Base-by-base conservation (phyloP, 2,797 vertebrate genomes). In the Anguilla marmorata region DNA sequence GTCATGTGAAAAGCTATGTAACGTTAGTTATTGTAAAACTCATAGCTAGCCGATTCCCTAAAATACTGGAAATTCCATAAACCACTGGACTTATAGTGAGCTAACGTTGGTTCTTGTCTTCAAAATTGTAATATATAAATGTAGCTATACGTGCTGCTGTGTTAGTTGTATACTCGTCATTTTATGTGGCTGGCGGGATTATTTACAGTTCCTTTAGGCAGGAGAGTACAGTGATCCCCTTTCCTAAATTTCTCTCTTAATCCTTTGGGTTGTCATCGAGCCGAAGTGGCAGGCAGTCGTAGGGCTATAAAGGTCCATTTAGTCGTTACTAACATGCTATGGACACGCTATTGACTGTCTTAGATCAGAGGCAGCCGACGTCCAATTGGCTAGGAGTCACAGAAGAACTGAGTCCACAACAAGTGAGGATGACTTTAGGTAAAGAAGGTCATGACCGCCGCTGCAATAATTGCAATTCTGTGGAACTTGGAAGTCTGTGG, bases 381-480 rank as follows among this genome's bases (percentile, higher is more conserved):
- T 96, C 91, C 96, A 90, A 94, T 93, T 93, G 93, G 85, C 95
- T 84, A 96, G 96, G 95, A 96, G 92, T 93, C 94, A 95, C 92
- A 93, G 93, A 91, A 94, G 96, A 92, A 91, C 96, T 91, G 96
- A 96, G 92, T 97, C 96, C 88, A 96, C 96, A 86, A 93, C 95
- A 89, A 96, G 95, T 94, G 95, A 95, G 92, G 96, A 96, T 83
- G 96, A 97, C 93, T 95, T 96, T 96, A 97, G 96, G 96, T 97
- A 96, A 96, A 94, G 27, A 91, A 37, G 58, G 24, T 89, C 92
- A 19, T n/a, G 30, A 56, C 88, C 86, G 11, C 41, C 90, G 27
- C n/a, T 86, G 91, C 88, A 87, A 86, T 93, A 90, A 89, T 92
- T 74, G 14, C 94, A 86, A 91, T 89, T 93, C 87, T 89, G 89